Base-by-base conservation (phyloP, 2,888 invertebrate genomes). In the Patella pellucida region DNA sequence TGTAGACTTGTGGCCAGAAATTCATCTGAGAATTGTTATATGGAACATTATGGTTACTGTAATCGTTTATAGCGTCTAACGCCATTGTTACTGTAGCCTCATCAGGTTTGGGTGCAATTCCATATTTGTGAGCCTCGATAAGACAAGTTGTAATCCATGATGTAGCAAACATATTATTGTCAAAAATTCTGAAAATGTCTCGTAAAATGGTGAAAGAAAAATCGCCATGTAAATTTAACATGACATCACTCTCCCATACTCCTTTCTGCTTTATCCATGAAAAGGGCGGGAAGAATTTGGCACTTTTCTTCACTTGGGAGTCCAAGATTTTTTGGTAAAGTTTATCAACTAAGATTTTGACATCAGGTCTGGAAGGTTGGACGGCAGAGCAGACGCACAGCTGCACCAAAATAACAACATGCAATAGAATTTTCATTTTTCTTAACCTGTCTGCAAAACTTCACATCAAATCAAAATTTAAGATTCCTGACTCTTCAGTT, bases 161-260 rank as follows among this genome's bases (percentile, higher is more conserved):
- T 0, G 87, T 87, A 0, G 83, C 86, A 76, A 89, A 89, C 86
- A 88, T 87, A 76, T 88, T 87, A 78, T 86, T 86, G 80, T 88
- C 88, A 73, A 83, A 86, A 9, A 88, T 82, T 9, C 79, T 74
- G 56, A 86, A 80, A 9, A 76, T 74, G 15, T 85, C 84, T 1
- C 88, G 82, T 23, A 86, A 68, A 5, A 84, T 77, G 51, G 84
- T 82, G 69, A 83, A 52, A 3, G 79, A 76, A 52, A 82, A 82
- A 19, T 73, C 78, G 2, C 87, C 88, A 68, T 86, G 85, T 71
- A 87, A 83, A 76, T 88, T 85, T 54, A 86, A 76, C 68, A 83
- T 81, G n/a, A 88, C 83, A 54, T 85, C 83, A 76, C 87, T 87
- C 67, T 83, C 83, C 79, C 85, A 88, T 74, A 83, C 79, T 19